Percentiles rank a stretch among this genome's conserved stretches.
phyloP scores from a whole-genome alignment of 2,888 invertebrate genomes.

The Xanthorhoe spadicearia region DNA sequence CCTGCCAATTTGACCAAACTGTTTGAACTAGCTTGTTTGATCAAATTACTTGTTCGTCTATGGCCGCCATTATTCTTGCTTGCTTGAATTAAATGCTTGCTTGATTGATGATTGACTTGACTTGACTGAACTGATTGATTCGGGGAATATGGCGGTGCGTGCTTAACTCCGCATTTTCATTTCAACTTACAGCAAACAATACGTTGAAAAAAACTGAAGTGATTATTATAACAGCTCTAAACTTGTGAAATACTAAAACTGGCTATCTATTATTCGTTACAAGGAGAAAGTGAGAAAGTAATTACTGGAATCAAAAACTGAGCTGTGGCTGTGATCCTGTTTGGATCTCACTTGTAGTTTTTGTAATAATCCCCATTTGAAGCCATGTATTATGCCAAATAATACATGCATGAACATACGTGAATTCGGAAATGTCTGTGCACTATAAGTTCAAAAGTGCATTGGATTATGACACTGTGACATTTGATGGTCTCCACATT shows the following conservation, averaged over 20 bases:
- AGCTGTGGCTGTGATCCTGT: neutral
- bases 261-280: neutral
- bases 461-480: slow-evolving; percentile 97
- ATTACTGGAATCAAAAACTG: neutral
- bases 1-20: too few species aligned
- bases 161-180: slow-evolving; percentile 9
- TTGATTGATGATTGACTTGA: neutral
- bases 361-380: neutral
- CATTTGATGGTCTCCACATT: slow-evolving; percentile 98
- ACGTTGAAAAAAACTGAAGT: neutral
- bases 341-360: neutral
- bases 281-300: neutral
- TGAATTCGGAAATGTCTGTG: slow-evolving; percentile 90
- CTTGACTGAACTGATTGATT: neutral
- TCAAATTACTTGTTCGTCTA: too few species aligned
- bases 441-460: slow-evolving; percentile 99
- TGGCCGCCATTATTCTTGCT: too few species aligned
- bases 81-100: neutral
- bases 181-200: slow-evolving; percentile 1
- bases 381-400: slow-evolving; percentile 8
- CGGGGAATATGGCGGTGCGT: slow-evolving; percentile 26
- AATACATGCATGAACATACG: slow-evolving; percentile 32
- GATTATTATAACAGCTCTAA: neutral
- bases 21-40: too few species aligned
- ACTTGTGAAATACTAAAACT: neutral